Conservation (phyloP, 2,113 vertebrate genomes). For the Thryonomys swinderianus region DNA sequence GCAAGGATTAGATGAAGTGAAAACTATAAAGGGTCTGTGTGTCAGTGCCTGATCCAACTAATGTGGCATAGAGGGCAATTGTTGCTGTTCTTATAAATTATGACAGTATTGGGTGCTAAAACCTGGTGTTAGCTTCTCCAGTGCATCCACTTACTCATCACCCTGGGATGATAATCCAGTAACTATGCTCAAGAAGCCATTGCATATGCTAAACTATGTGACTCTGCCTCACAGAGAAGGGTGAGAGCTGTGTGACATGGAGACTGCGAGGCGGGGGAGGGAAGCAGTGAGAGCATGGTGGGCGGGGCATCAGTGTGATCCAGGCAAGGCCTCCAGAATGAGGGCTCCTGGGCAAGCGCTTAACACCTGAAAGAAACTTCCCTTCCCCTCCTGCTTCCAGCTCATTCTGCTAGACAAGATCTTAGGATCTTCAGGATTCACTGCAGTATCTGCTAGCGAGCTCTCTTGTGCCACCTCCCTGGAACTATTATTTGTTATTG, state of each 20-base stretch:
- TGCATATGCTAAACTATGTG: neutral
- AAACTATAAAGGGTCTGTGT: neutral
- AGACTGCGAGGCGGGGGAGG: neutral
- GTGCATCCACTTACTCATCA: neutral
- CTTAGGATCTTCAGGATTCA: neutral
- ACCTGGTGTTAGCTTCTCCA: neutral
- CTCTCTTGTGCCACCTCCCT: neutral
- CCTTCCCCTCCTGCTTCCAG: neutral
- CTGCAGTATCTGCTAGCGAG: neutral
- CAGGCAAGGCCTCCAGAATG: neutral
- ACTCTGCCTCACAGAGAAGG: neutral
- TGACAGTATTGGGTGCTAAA: neutral
- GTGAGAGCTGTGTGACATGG: neutral
- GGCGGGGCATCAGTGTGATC: neutral
- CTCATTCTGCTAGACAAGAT: neutral
- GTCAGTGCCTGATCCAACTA: neutral
- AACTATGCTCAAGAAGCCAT: neutral
- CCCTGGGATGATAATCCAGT: neutral
- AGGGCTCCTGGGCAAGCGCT: neutral
- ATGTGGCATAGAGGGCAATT: neutral
- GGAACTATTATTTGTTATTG: neutral
- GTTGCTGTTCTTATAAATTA: neutral
- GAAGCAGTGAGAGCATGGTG: neutral
- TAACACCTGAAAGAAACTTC: rapidly evolving
- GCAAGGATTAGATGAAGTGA: neutral